These are phyloP conservation scores for Amazona vittata DNA, from an alignment of 2,113 vertebrate genomes.

Conservation along the genomic window DNA sequence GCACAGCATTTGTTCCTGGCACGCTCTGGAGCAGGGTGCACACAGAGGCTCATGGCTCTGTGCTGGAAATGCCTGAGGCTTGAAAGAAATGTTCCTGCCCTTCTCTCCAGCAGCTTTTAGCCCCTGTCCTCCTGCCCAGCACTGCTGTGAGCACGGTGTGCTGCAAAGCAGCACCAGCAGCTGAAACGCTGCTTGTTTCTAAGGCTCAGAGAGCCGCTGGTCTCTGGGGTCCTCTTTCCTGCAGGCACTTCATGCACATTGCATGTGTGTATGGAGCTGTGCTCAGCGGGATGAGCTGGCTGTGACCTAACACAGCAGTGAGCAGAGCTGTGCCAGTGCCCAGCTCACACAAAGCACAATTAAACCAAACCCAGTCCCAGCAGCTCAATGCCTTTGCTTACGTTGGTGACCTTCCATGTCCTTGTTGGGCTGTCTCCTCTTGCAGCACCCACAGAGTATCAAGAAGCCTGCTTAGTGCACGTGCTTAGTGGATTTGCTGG, in stretches of 20 bases:
- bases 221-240: background rate
- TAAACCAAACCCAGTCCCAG: background rate
- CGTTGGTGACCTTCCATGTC: background rate
- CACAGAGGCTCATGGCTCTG: background rate
- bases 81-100: background rate
- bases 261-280: background rate
- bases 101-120: background rate
- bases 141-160: background rate
- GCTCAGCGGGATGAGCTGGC: background rate
- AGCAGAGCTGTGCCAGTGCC: background rate
- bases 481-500: background rate
- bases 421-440: background rate
- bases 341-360: background rate
- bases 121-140: background rate
- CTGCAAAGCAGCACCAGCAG: background rate
- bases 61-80: background rate
- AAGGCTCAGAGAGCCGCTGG: background rate
- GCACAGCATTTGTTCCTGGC: background rate
- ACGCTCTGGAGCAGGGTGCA: accelerated
- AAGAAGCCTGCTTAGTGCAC: background rate
- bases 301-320: background rate
- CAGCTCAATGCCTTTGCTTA: background rate
- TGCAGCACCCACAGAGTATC: background rate
- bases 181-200: background rate
- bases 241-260: background rate